Base-by-base conservation (phyloP, 2,113 vertebrate genomes). In the Datnioides undecimradiatus region DNA sequence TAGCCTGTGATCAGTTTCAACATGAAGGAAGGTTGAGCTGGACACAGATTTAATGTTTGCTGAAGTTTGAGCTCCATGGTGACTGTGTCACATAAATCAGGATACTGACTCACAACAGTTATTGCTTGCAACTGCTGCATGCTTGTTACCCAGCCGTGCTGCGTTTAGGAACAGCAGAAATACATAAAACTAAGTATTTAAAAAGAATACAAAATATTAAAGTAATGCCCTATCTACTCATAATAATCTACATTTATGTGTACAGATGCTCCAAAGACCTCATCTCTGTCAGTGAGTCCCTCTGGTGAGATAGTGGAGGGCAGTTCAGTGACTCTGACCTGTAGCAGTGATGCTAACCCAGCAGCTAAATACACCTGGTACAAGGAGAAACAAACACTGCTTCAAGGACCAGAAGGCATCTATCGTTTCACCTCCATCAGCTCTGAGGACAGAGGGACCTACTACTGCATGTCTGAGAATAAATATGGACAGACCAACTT, bases 291-390 rank as follows among this genome's bases (percentile, higher is more conserved):
- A n/a, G 55, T 73, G 48, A 82, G 12, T 60, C 71, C 74, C 5
- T 27, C 73, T 49, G 55, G 3, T 49, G n/a, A 43, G 6, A 31
- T 43, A 14, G 1, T 49, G 25, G 80, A 69, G 72, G 75, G 68
- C 11, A 59, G 63, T 38, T 63, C 78, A 51, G 79, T 90, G 0
- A 84, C 3, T 77, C 83, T 90, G 7, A 11, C 2, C 64, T 90
- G 83, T 3, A 70, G 27, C 54, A 58, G 67, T 63, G 51, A 73
- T 54, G 73, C 73, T 59, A 77, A 83, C 41, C 80, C 80, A 59
- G 31, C 62, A 45, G 46, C 80, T 69, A 51, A 0, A 0, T 41
- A 77, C 9, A 80, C 33, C n/a, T 87, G 73, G 77, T 78, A 74
- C 85, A 84, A 66, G 14, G 19, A 51, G 8, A 43, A 43, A 0